Conservation (phyloP, 2,888 invertebrate genomes). For the Apeira syringaria region DNA sequence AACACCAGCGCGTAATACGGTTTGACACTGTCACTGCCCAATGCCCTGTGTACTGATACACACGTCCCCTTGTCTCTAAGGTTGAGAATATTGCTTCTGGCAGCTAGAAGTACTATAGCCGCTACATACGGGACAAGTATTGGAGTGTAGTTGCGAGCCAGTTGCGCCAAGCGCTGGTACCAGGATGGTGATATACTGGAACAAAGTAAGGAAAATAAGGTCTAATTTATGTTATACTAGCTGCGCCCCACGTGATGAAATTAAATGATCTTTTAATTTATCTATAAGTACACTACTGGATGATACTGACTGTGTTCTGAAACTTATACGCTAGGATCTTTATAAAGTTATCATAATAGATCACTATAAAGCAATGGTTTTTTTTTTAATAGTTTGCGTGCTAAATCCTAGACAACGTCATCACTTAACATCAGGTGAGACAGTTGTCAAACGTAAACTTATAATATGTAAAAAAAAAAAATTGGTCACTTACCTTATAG, state of each 20-base stretch:
- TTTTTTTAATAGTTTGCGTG: too few species aligned
- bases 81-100: conserved; percentile 60
- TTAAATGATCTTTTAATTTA: too few species aligned
- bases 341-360: too few species aligned
- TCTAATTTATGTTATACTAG: too few species aligned
- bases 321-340: too few species aligned
- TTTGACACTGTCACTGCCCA: conserved; percentile 82
- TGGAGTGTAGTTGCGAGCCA: conserved; percentile 86
- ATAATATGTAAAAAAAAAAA: not conserved
- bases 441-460: too few species aligned
- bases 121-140: conserved; percentile 86
- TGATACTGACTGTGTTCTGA: too few species aligned
- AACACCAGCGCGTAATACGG: conserved; percentile 81
- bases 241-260: too few species aligned
- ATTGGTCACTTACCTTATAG: conserved; percentile 78
- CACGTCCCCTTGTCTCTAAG: conserved; percentile 48
- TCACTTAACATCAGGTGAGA: too few species aligned
- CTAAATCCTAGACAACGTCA: too few species aligned
- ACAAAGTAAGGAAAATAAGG: conserved; percentile 15
- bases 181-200: conserved; percentile 83
- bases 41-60: conserved; percentile 80
- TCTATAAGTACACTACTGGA: too few species aligned
- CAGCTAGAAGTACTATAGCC: conserved; percentile 85
- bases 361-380: too few species aligned
- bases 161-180: conserved; percentile 84